Evolutionary conservation across 2,113 vertebrate genomes (phyloP), one percentile per base, ranked within the genome.

Genomic region (Neopipo cinnamomea): DNA sequence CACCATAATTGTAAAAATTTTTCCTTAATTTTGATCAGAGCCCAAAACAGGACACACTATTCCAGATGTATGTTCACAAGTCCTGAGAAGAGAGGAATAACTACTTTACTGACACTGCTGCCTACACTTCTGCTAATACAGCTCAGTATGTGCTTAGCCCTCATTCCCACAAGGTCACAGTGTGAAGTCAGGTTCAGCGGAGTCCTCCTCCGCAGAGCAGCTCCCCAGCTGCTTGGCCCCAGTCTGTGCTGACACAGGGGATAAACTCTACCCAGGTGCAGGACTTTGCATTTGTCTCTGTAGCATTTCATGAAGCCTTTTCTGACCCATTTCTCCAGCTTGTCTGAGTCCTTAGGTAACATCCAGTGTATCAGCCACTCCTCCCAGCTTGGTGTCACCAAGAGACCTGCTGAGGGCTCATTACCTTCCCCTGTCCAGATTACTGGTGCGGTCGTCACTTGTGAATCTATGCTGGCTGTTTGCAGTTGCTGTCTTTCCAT

Each of bases 171-270:
- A 41, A 85, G 35, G 12, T 27, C 75, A 70, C 39, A 59, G 42
- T 6, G 24, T 55, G n/a, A 46, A 62, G 49, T 0, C 0, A 4
- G 9, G 27, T 56, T 68, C 53, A 65, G 11, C 1, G 3, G n/a
- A 9, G 42, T 42, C 50, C n/a, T 53, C 30, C 25, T 41, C 11
- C 31, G 19, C 4, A 4, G 33, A 89, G 7, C 24, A 70, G 17
- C 2, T 18, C 4, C 20, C 24, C 10, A 18, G 33, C 20, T 50
- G 19, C 3, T 8, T 12, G 9, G 25, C 13, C 11, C 30, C 22
- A 67, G 9, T 14, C 10, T 50, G 33, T 33, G 37, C 37, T 46
- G 39, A n/a, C 27, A n/a, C 0, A 1, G 33, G 0, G 2, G 9
- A 3, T 27, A 70, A 44, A 31, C 47, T 20, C 33, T 46, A 16